Percentiles rank a stretch among this genome's conserved stretches.
Evolutionary conservation across 2,113 vertebrate genomes (phyloP).

Genomic region (Aleadryas rufinucha): DNA sequence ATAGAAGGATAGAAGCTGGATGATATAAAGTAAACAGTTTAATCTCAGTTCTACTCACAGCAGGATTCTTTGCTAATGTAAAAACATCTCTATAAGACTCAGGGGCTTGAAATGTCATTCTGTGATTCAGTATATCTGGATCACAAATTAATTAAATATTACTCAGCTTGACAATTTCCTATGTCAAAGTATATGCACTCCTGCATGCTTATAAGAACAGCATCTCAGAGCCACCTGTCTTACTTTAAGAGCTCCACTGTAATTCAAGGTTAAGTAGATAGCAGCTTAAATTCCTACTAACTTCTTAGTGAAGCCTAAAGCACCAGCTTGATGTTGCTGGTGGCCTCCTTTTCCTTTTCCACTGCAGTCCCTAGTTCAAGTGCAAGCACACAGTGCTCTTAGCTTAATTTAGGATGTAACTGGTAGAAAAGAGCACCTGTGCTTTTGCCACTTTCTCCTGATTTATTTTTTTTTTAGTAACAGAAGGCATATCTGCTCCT

Average conservation of each 20-base stretch:
- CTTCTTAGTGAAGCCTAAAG: background rate
- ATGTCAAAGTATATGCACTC: background rate
- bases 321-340: background rate
- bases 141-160: slow-evolving; percentile 2
- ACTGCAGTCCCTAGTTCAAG: background rate
- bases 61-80: background rate
- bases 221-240: background rate
- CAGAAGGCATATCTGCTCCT: background rate
- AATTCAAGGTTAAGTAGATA: background rate
- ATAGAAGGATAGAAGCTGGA: background rate
- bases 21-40: background rate
- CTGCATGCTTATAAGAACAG: background rate
- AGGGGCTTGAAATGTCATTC: background rate
- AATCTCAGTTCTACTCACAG: background rate
- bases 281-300: background rate
- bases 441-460: background rate
- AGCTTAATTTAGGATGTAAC: background rate
- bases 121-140: background rate
- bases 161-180: background rate
- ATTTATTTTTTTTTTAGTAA: background rate
- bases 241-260: background rate
- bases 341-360: background rate
- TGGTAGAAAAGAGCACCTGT: background rate
- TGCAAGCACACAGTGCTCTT: fast-evolving
- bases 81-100: background rate